Conservation (phyloP, 2,797 vertebrate species). For the Acanthis flammea region DNA sequence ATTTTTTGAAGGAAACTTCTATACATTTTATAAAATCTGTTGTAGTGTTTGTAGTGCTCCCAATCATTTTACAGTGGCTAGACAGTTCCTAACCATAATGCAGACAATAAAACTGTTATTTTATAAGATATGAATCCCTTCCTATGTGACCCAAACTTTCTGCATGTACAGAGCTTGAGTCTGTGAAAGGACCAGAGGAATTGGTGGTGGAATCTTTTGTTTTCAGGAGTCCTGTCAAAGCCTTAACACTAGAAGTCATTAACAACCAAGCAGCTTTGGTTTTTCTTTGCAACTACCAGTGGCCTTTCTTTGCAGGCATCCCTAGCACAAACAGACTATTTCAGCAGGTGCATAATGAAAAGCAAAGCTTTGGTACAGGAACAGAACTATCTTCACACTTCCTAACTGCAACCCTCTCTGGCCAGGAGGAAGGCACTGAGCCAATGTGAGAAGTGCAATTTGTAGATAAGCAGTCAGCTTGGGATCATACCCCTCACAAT, state of each 20-base stretch:
- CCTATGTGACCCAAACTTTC: neutral
- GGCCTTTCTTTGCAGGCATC: neutral
- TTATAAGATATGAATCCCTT: neutral
- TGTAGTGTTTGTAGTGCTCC: neutral
- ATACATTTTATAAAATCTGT: neutral
- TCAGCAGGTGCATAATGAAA: neutral
- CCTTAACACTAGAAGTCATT: neutral
- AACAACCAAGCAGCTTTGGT: neutral
- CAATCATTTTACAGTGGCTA: neutral
- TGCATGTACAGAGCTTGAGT: neutral
- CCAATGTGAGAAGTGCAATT: neutral
- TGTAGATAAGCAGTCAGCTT: neutral
- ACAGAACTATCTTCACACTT: neutral
- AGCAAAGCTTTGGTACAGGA: neutral
- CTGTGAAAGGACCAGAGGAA: neutral
- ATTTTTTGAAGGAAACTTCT: neutral
- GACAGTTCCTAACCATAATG: neutral
- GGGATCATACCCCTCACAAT: neutral
- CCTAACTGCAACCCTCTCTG: neutral
- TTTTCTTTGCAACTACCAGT: neutral
- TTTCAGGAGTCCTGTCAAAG: neutral
- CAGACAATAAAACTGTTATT: neutral
- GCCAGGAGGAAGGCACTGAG: neutral
- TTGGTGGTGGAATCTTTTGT: neutral
- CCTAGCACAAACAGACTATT: neutral